These are phyloP conservation scores for Agrenia bidenticulata DNA, from an alignment of 2,888 invertebrate genomes.

Conservation along the genomic window DNA sequence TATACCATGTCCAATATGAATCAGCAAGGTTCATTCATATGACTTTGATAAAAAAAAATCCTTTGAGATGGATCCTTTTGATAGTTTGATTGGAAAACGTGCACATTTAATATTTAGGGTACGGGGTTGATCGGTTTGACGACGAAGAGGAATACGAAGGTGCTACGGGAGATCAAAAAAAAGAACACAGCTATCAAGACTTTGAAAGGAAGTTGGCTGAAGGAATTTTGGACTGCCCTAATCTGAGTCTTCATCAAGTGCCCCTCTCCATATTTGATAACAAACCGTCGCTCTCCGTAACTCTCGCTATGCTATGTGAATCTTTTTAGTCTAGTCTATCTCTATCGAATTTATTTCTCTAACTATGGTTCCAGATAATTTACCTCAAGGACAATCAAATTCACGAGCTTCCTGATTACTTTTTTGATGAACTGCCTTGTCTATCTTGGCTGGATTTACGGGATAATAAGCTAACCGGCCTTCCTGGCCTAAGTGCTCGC, in stretches of 20 bases:
- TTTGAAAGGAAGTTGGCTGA: slow-evolving; percentile 30
- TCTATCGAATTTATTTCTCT: neutral
- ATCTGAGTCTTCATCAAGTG: slow-evolving; percentile 27
- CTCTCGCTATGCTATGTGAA: neutral
- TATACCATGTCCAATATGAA: neutral
- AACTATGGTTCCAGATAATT: slow-evolving; percentile 5
- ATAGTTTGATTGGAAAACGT: no score
- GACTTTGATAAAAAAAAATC: no score
- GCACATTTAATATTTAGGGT: no score
- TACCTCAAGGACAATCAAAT: slow-evolving; percentile 34
- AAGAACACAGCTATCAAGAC: slow-evolving; percentile 20
- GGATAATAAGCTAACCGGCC: slow-evolving; percentile 26
- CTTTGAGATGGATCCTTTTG: no score
- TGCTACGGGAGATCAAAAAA: neutral
- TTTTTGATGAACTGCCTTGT: slow-evolving; percentile 43
- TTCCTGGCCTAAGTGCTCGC: slow-evolving; percentile 27
- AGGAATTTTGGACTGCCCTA: slow-evolving; percentile 33
- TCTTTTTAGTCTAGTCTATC: neutral
- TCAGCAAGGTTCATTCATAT: neutral
- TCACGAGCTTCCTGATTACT: slow-evolving; percentile 32
- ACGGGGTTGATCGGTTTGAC: neutral
- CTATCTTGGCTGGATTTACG: slow-evolving; percentile 42
- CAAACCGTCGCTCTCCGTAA: slow-evolving; percentile 31
- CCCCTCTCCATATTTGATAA: slow-evolving; percentile 40
- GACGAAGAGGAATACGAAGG: neutral